These are phyloP conservation scores for Drosophila anomelani DNA, from an alignment of 2,888 invertebrate genomes.

Conservation along the genomic window DNA sequence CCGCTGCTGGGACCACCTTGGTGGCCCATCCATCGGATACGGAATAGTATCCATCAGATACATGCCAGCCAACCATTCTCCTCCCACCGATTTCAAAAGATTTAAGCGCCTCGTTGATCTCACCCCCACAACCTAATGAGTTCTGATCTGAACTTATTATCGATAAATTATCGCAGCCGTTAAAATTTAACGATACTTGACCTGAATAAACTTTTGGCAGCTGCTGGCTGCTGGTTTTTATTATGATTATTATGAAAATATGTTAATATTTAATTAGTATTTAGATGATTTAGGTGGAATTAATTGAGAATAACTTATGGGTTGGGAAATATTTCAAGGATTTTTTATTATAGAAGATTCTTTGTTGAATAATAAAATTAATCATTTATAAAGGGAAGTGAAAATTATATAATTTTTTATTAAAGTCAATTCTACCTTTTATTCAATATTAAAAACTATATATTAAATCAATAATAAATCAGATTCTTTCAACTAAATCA, in stretches of 20 bases:
- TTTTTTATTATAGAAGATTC: background rate
- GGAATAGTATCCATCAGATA: background rate
- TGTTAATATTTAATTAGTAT: slow-evolving; percentile 1
- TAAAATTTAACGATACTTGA: slow-evolving; percentile 1
- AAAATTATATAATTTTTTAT: background rate
- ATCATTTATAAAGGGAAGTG: background rate
- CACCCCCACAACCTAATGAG: slow-evolving; percentile 2
- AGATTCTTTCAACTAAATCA: background rate
- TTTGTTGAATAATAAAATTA: background rate
- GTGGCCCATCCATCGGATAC: slow-evolving; percentile 29
- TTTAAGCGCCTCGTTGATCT: slow-evolving; percentile 4
- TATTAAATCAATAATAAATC: background rate
- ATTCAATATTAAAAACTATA: too few relatives aligned
- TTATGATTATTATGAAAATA: slow-evolving; percentile 8
- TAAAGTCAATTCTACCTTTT: background rate
- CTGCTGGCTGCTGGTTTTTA: background rate
- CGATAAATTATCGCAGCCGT: slow-evolving; percentile 14
- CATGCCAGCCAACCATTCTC: background rate
- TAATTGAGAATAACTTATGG: background rate
- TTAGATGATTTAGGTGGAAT: background rate
- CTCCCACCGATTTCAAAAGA: background rate
- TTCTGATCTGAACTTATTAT: slow-evolving; percentile 4
- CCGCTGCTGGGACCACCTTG: slow-evolving; percentile 73
- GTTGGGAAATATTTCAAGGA: background rate
- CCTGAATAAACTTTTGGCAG: background rate